Base-by-base conservation (phyloP, 2,888 invertebrate species). In the Phalangium opilio region DNA sequence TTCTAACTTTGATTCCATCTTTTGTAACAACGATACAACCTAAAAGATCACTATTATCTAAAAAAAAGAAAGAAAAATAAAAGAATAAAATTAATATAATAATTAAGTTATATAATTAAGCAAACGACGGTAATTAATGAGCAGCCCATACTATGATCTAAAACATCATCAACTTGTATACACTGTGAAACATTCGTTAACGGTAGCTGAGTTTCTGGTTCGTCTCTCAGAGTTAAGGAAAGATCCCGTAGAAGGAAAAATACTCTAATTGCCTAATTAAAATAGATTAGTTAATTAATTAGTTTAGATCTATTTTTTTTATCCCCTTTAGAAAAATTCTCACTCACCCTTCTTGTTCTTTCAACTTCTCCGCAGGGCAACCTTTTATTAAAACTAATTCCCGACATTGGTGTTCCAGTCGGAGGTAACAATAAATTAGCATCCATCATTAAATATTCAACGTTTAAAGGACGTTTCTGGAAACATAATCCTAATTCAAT, bases 1-100 rank as follows among this genome's bases (percentile, higher is more conserved):
- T 73, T 38, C 90, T 76, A 8, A 60, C 52, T 44, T 69, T 61
- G 27, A 80, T 79, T 21, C 83, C 83, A 59, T 95, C 91, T 63
- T 86, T 85, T 61, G 79, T 79, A 20, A 89, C 77, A 34, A 96
- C 86, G 15, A 89, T 90, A 64, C 96, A 98, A 1, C 91, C 89
- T 62, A 96, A 89, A 51, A 98, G 73, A 70, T 98, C 96, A 56
- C 93, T 91, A 67, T 96, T 95, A 69, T 91, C 95, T 96, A 71
- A 7, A 72, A 72, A 46, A 3, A 41, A 18, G 41, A 33, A 19
- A 21, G 18, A 10, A 15, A 14, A 40, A 8, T 34, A 7, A 33
- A 15, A 27, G 7, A 32, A 17, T 32, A 1, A 3, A 38, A 76
- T 73, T 39, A 49, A 33, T 32, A 3, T 7, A 11, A 15, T 7